Evolutionary conservation across 2,113 vertebrate genomes (phyloP).

Genomic region (Thalassoma bifasciatum): DNA sequence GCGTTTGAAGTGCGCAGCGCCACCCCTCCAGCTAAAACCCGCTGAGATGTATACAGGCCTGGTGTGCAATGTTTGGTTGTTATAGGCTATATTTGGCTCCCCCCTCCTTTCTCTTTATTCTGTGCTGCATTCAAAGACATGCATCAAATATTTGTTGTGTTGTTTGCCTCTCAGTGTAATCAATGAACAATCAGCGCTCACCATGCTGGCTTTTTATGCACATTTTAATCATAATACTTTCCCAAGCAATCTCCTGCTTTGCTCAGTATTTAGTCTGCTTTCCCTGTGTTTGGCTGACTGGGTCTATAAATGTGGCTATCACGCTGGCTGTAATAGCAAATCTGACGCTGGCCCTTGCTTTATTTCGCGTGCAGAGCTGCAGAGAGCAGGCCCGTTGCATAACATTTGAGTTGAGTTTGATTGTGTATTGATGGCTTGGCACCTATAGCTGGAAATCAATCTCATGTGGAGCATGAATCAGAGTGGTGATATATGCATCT

Average conservation of each 20-base stretch:
- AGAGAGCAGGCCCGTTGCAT: slow-evolving; percentile 82
- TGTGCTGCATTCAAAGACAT: slow-evolving; percentile 73
- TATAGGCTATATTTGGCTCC: slow-evolving; percentile 71
- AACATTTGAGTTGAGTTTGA: slow-evolving; percentile 85
- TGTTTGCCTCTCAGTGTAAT: slow-evolving; percentile 75
- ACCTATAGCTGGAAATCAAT: slow-evolving; percentile 85
- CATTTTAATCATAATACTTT: slow-evolving; percentile 34
- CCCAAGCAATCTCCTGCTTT: slow-evolving; percentile 38
- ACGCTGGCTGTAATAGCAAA: slow-evolving; percentile 49
- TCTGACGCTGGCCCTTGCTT: slow-evolving; percentile 63
- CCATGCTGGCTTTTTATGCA: slow-evolving; percentile 32
- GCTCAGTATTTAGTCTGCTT: slow-evolving; percentile 17
- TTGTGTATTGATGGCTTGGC: slow-evolving; percentile 87
- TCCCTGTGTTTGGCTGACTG: slow-evolving; percentile 46
- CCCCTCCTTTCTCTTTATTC: slow-evolving; percentile 30
- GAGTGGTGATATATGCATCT: slow-evolving; percentile 78
- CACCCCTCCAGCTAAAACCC: slow-evolving; percentile 80
- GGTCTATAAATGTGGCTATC: slow-evolving; percentile 39
- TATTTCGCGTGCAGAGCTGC: slow-evolving; percentile 76
- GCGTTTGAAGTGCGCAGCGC: slow-evolving; percentile 82
- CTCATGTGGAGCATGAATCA: slow-evolving; percentile 84
- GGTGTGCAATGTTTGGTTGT: slow-evolving; percentile 76
- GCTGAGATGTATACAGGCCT: slow-evolving; percentile 79
- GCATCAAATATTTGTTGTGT: slow-evolving; percentile 78
- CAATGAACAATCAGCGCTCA: slow-evolving; percentile 68